Conservation (phyloP, 2,113 vertebrate genomes). For the Silurus asotus region DNA sequence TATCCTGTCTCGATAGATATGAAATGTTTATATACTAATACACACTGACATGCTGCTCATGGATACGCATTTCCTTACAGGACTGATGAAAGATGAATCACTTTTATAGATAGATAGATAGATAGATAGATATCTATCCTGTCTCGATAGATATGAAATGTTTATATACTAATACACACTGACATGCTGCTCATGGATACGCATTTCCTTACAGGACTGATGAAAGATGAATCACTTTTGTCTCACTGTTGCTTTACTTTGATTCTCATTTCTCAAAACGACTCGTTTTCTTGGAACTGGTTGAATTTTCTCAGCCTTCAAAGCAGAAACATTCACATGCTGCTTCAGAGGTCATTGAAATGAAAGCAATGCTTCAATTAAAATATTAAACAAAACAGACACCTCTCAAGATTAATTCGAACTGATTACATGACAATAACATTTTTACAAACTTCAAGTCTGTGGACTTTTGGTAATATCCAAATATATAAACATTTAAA, state of each 20-base stretch:
- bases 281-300: not conserved
- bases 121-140: not conserved
- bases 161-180: not conserved
- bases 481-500: not conserved
- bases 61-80: not conserved
- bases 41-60: not conserved
- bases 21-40: not conserved
- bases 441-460: not conserved
- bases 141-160: no score
- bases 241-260: not conserved
- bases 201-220: not conserved
- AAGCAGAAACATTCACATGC: not conserved
- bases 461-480: not conserved
- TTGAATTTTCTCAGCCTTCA: not conserved
- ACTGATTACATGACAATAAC: not conserved
- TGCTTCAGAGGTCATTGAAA: not conserved
- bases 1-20: no score
- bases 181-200: not conserved
- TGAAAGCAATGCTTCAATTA: no score
- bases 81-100: not conserved
- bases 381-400: not conserved
- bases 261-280: not conserved
- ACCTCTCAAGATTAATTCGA: not conserved
- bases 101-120: not conserved
- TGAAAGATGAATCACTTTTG: not conserved